Conservation (phyloP, 2,888 invertebrate species). For the Netelia melanura region DNA sequence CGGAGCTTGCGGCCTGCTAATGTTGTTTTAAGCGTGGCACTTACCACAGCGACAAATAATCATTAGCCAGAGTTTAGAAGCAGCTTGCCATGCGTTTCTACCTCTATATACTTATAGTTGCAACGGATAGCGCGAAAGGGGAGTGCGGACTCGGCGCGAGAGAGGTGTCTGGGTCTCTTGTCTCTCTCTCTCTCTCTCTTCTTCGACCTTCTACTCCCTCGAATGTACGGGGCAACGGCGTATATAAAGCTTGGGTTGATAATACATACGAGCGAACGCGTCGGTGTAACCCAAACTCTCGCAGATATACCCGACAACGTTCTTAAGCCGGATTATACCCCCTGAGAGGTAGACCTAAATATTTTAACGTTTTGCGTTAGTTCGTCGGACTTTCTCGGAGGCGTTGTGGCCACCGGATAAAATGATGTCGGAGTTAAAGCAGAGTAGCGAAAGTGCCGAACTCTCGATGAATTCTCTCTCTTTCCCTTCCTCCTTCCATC, state of each 20-base stretch:
- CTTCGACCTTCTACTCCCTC: constrained; percentile 12
- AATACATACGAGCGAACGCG: constrained; percentile 1
- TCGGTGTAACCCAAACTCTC: constrained; percentile 67
- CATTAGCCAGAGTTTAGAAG: constrained; percentile 80
- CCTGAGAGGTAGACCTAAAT: constrained; percentile 79
- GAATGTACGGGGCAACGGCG: not conserved
- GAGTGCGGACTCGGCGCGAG: constrained; percentile 18
- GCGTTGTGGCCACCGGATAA: constrained; percentile 25
- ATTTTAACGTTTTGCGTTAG: constrained; percentile 75
- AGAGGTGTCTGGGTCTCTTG: constrained; percentile 65
- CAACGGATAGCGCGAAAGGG: constrained; percentile 6
- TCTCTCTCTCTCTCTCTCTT: constrained; percentile 12
- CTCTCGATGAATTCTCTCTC: constrained; percentile 28
- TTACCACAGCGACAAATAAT: constrained; percentile 82
- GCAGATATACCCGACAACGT: constrained; percentile 72
- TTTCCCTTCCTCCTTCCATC: constrained; percentile 1
- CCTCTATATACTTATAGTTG: not conserved
- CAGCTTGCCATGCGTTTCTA: constrained; percentile 71
- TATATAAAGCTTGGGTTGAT: no score
- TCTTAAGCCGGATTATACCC: constrained; percentile 80
- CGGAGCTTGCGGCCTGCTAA: constrained; percentile 79
- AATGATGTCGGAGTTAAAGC: constrained; percentile 45
- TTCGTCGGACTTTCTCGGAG: constrained; percentile 26
- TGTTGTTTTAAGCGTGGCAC: constrained; percentile 82
- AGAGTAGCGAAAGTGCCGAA: constrained; percentile 21